Percentiles rank a stretch among this genome's conserved stretches.
Conservation (phyloP, 1,140 invertebrate species). For the Lepidostoma basale region DNA sequence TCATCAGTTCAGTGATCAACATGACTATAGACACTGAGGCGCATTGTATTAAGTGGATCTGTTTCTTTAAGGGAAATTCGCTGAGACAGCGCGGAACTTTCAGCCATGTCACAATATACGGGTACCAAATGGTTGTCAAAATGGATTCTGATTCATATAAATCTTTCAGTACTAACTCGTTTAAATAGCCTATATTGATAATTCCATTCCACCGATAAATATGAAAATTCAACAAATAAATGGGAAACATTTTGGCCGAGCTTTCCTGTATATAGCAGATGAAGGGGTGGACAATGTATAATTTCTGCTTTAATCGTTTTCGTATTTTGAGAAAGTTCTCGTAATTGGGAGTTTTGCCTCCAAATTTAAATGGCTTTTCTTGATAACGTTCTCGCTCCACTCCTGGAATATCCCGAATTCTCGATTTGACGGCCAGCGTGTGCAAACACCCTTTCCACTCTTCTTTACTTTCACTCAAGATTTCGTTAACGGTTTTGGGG, state of each 20-base stretch:
- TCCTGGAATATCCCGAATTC: conserved; percentile 57
- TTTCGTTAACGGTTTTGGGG: conserved; percentile 51
- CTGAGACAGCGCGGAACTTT: conserved; percentile 55
- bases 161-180: conserved; percentile 54
- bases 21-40: conserved; percentile 58
- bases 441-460: conserved; percentile 60
- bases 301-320: conserved; percentile 60
- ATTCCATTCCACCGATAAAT: conserved; percentile 58
- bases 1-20: conserved; percentile 60
- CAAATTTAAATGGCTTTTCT: conserved; percentile 62
- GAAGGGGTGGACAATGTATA: conserved; percentile 67
- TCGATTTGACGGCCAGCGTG: conserved; percentile 56
- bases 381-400: conserved; percentile 52
- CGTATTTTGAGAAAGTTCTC: conserved; percentile 63
- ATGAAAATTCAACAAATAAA: conserved; percentile 61
- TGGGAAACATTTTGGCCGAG: conserved; percentile 62
- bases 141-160: conserved; percentile 56
- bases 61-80: conserved; percentile 52
- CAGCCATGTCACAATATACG: conserved; percentile 54
- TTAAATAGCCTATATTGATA: conserved; percentile 56
- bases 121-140: conserved; percentile 58
- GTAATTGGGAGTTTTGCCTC: conserved; percentile 66
- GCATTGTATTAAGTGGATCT: conserved; percentile 53
- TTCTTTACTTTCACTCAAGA: conserved; percentile 58
- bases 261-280: conserved; percentile 65